Evolutionary conservation across 1,140 invertebrate genomes (phyloP).

Genomic region (Arctopsyche grandis): DNA sequence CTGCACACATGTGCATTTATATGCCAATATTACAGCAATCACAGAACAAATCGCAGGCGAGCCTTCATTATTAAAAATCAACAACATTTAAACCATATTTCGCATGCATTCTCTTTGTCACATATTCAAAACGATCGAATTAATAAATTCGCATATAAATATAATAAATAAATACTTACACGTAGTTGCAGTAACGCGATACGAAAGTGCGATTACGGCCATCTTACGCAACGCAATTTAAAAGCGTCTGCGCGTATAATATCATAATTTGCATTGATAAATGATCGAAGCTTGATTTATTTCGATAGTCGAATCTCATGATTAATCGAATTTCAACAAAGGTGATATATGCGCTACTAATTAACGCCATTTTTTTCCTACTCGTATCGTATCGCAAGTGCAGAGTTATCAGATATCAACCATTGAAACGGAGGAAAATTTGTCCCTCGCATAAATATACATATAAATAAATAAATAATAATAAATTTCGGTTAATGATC

Average conservation of each 20-base stretch:
- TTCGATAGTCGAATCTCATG: neutral
- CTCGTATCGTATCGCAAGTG: neutral
- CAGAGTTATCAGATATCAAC: neutral
- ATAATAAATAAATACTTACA: too few relatives aligned
- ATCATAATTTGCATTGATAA: slow-evolving; percentile 14
- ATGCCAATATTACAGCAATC: neutral
- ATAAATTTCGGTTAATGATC: slow-evolving; percentile 27
- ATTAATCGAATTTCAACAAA: slow-evolving; percentile 23
- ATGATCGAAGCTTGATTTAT: slow-evolving; percentile 7
- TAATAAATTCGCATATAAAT: too few relatives aligned
- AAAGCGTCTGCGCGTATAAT: neutral
- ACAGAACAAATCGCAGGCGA: neutral
- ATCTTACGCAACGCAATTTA: too few relatives aligned
- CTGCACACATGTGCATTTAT: slow-evolving; percentile 19
- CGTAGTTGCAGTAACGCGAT: too few relatives aligned
- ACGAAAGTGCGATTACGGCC: too few relatives aligned
- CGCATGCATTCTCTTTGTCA: too few relatives aligned
- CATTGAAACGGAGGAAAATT: neutral
- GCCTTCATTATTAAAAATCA: too few relatives aligned
- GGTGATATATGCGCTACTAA: slow-evolving; percentile 10
- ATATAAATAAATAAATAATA: slow-evolving; percentile 24
- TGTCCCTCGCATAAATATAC: neutral
- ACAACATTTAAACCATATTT: too few relatives aligned
- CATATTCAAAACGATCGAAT: too few relatives aligned
- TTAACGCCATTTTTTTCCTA: slow-evolving; percentile 29